These are phyloP conservation scores for Theretra japonica DNA, from an alignment of 2,888 invertebrate genomes.

Conservation along the genomic window DNA sequence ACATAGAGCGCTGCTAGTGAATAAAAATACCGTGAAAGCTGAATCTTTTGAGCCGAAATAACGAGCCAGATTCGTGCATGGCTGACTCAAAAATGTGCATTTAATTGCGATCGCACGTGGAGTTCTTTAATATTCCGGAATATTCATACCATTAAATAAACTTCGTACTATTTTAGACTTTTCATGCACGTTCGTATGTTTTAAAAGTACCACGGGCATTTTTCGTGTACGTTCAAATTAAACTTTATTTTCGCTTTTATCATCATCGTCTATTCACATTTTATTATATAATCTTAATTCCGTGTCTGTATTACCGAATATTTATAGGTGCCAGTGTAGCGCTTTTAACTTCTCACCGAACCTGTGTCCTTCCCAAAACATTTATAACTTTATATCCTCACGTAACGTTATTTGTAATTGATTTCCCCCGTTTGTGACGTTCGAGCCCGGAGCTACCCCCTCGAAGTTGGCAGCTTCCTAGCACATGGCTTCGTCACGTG, in stretches of 20 bases:
- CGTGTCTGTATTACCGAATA: too few relatives aligned
- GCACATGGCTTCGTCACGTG: conserved; percentile 54
- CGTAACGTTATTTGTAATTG: background rate
- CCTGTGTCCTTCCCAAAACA: too few relatives aligned
- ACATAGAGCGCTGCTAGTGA: background rate
- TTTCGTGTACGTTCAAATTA: background rate
- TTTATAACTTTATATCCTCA: background rate
- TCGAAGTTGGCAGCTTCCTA: conserved; percentile 45
- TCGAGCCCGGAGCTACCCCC: conserved; percentile 10
- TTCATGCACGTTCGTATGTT: background rate
- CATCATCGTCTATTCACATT: background rate
- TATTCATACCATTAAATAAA: conserved; percentile 13
- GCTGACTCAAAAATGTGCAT: conserved; percentile 19
- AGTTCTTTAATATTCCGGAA: conserved; percentile 9
- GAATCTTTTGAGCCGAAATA: conserved; percentile 20
- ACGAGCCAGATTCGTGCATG: conserved; percentile 17
- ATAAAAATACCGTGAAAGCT: conserved; percentile 20
- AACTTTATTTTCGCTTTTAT: background rate
- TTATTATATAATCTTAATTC: too few relatives aligned
- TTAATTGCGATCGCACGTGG: conserved; percentile 17
- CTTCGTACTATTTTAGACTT: conserved; percentile 3
- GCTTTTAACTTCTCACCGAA: too few relatives aligned
- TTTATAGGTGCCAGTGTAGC: too few relatives aligned
- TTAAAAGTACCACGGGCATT: background rate
- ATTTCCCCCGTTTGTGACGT: background rate